These are phyloP conservation scores for Elephas maximus DNA, from an alignment of 2,113 vertebrate genomes.

Conservation along the genomic window DNA sequence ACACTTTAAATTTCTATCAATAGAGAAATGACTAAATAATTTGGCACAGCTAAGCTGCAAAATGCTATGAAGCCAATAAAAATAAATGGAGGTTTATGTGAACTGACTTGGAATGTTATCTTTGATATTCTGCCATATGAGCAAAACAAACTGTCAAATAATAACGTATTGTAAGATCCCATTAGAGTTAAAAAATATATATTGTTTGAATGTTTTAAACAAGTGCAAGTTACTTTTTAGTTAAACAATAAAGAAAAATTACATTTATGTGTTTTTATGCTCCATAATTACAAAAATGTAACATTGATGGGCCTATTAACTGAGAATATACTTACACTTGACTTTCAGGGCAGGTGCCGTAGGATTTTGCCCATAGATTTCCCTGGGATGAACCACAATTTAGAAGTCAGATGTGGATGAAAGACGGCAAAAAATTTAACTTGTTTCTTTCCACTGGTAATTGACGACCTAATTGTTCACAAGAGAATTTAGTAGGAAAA, in stretches of 20 bases:
- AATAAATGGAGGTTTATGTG: slow-evolving; percentile 3
- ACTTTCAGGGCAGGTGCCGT: background rate
- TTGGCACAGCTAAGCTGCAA: background rate
- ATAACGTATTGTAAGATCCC: background rate
- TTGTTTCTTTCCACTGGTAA: background rate
- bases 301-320: background rate
- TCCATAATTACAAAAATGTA: background rate
- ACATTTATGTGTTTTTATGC: background rate
- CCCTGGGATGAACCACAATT: background rate
- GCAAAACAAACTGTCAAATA: background rate
- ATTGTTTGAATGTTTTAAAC: background rate
- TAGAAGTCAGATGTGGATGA: background rate
- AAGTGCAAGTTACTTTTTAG: background rate
- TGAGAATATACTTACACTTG: slow-evolving; percentile 49
- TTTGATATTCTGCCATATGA: background rate
- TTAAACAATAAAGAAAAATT: background rate
- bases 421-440: background rate
- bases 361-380: background rate
- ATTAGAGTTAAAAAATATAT: background rate
- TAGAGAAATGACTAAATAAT: background rate
- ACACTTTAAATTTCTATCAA: background rate
- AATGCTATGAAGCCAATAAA: background rate
- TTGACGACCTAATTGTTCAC: background rate
- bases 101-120: background rate
- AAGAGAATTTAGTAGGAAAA: background rate